phyloP scores from a whole-genome alignment of 2,113 vertebrate genomes.

The Apaloderma vittatum region DNA sequence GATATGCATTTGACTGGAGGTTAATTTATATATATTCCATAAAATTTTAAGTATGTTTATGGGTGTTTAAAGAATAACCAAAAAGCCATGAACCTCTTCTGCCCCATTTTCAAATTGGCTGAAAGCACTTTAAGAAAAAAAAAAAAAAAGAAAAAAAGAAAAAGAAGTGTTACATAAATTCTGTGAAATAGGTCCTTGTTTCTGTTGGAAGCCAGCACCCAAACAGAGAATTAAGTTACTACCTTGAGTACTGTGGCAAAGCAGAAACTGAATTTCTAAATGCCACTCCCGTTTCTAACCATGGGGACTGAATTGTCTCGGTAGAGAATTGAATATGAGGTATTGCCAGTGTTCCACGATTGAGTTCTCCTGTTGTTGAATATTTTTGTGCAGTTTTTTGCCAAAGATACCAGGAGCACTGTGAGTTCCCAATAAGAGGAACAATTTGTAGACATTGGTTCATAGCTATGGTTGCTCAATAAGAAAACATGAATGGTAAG shows the following conservation, averaged over 20 bases:
- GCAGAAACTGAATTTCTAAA: constrained; percentile 3
- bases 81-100: not conserved
- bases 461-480: not conserved
- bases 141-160: not conserved
- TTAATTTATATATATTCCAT: not conserved
- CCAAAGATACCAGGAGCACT: not conserved
- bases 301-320: not conserved
- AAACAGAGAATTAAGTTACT: not conserved
- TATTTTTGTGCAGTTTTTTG: not conserved
- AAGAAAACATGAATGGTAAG: not conserved
- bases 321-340: not conserved
- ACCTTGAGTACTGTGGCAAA: not conserved
- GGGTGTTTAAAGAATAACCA: not conserved
- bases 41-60: not conserved
- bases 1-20: not conserved
- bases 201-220: not conserved
- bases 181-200: not conserved
- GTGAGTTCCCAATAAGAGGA: not conserved
- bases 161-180: not conserved
- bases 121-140: not conserved
- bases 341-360: not conserved
- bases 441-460: not conserved
- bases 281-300: not conserved
- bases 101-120: not conserved
- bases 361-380: not conserved